phyloP scores from a whole-genome alignment of 1,140 invertebrate genomes.

The Scaptomyza montana region DNA sequence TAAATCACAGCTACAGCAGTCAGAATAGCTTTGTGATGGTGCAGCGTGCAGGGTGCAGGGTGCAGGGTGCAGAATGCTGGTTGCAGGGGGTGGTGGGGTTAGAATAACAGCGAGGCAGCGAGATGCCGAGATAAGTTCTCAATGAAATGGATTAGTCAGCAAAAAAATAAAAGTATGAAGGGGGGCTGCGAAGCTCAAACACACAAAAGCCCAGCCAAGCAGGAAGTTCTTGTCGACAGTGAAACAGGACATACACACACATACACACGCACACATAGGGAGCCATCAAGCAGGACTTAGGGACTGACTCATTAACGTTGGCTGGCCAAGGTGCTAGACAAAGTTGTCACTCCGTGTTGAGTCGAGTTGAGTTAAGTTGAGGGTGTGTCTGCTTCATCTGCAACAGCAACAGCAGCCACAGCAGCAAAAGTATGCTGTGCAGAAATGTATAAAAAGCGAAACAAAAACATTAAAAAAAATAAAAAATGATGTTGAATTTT shows the following conservation, averaged over 20 bases:
- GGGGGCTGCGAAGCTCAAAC: neutral
- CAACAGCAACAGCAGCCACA: slow-evolving; percentile 15
- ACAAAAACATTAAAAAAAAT: neutral
- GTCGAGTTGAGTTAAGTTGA: neutral
- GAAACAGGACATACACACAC: too few species aligned
- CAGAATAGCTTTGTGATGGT: neutral
- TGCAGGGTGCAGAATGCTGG: too few species aligned
- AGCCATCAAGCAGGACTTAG: slow-evolving; percentile 13
- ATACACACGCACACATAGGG: neutral
- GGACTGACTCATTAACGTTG: slow-evolving; percentile 73
- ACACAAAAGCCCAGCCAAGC: slow-evolving; percentile 64
- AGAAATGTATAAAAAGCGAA: slow-evolving; percentile 39
- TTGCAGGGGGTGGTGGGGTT: neutral
- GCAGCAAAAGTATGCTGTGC: slow-evolving; percentile 31
- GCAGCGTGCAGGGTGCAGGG: neutral
- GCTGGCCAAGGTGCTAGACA: slow-evolving; percentile 51
- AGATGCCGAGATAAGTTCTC: slow-evolving; percentile 56
- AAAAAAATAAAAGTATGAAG: slow-evolving; percentile 4
- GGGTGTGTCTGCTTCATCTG: slow-evolving; percentile 63
- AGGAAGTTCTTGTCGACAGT: slow-evolving; percentile 56
- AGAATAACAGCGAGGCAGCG: slow-evolving; percentile 4
- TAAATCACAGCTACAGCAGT: slow-evolving; percentile 58
- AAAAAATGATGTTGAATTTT: slow-evolving; percentile 35
- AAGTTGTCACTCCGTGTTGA: slow-evolving; percentile 25
- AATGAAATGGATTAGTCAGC: slow-evolving; percentile 81